Evolutionary conservation across 2,888 invertebrate genomes (phyloP), one percentile per base, ranked within the genome.

Genomic region (Ichneumoninae sp.): DNA sequence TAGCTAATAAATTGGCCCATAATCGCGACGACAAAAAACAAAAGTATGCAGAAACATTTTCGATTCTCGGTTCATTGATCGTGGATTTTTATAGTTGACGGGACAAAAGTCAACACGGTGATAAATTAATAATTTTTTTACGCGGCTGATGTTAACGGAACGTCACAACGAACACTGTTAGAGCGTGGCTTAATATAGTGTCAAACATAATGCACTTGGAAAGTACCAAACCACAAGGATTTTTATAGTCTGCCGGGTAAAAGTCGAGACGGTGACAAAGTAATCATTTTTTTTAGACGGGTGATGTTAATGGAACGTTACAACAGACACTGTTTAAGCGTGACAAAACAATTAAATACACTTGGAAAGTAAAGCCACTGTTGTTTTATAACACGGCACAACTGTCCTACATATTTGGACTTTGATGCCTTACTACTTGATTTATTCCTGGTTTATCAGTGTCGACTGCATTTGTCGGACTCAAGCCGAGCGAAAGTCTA

Each of bases 51-150:
- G 40, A 40, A 40, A 40, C 40, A 40, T 40, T 40, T 40, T 40
- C 7, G 36, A 1, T 36, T 10, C 2, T 40, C 10, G 10, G 40
- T 40, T 40, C 40, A 10, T 40, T 40, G 7, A 40, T 40, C 40
- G 8, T 5, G 10, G 16, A 47, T 47, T 33, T 70, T 70, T 54
- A 33, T 13, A 19, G 52, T 54, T 52, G 40, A 10, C 16, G n/a
- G 52, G 19, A 19, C 33, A 36, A 52, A 52, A 70, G 52, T 70
- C 70, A 52, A 13, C 70, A 19, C 33, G 19, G 22, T 33, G 70
- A 69, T 70, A 36, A 52, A 70, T 16, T 52, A 47, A 33, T 36
- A 33, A 52, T 70, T 70, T 70, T 40, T 40, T 10, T 52, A 7
- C n/a, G 54, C 6, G 10, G 10, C 10, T 19, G 30, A 52, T 70